Evolutionary conservation across 1,140 invertebrate species (phyloP).

Genomic region (Bilobella aurantiaca): DNA sequence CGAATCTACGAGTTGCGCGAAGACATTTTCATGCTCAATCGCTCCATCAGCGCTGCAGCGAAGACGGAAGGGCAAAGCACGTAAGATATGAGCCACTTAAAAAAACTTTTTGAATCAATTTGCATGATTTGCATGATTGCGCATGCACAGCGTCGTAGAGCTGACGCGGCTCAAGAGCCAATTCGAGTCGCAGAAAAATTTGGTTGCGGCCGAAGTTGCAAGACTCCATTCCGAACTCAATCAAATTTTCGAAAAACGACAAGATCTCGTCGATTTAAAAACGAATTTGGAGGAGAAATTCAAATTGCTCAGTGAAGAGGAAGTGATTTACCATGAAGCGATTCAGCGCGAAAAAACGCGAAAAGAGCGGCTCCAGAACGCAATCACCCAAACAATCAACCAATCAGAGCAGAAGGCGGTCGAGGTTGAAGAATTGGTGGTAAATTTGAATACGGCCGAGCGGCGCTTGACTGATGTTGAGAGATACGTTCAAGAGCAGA

Average conservation of each 20-base stretch:
- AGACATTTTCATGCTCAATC: slow-evolving; percentile 20
- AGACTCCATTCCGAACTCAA: background rate
- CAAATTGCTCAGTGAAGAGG: slow-evolving; percentile 8
- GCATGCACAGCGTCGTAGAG: background rate
- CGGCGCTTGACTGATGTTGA: slow-evolving; percentile 1
- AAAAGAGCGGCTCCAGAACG: slow-evolving; percentile 11
- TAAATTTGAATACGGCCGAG: background rate
- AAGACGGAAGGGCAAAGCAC: slow-evolving; percentile 16
- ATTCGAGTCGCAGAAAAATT: background rate
- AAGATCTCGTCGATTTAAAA: background rate
- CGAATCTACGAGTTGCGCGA: slow-evolving; percentile 21
- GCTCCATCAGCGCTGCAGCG: slow-evolving; percentile 16
- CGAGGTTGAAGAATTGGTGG: slow-evolving; percentile 5
- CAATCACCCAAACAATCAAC: background rate
- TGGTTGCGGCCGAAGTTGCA: background rate
- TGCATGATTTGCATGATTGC: background rate
- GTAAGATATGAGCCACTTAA: too few relatives aligned
- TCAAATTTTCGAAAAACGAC: background rate
- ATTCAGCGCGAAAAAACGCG: slow-evolving; percentile 12
- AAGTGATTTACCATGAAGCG: slow-evolving; percentile 5
- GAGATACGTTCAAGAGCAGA: background rate
- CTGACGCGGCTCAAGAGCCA: slow-evolving; percentile 4
- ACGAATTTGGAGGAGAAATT: slow-evolving; percentile 5
- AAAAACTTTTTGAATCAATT: too few relatives aligned
- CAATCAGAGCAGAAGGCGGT: background rate